Evolutionary conservation across 2,888 invertebrate species (phyloP).

Genomic region (Nomada fabriciana): DNA sequence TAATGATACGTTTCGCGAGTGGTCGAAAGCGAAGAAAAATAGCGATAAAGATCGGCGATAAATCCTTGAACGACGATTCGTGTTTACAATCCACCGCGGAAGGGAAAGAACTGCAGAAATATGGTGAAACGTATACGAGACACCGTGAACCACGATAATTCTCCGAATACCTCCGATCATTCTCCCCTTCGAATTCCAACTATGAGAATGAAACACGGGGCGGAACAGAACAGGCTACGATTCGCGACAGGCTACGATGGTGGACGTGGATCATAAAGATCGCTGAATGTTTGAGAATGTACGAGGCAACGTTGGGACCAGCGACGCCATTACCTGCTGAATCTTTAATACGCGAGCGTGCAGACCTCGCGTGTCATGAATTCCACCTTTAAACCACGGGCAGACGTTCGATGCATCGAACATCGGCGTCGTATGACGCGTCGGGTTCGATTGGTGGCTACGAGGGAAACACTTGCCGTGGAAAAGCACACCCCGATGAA

Average conservation of each 20-base stretch:
- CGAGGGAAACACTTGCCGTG: slow-evolving; percentile 18
- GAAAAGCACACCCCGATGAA: slow-evolving; percentile 37
- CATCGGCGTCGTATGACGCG: not conserved
- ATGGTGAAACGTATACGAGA: slow-evolving; percentile 4
- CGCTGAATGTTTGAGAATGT: slow-evolving; percentile 19
- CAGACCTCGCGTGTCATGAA: slow-evolving; percentile 35
- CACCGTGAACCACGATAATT: slow-evolving; percentile 2
- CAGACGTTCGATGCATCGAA: not conserved
- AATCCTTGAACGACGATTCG: slow-evolving; percentile 16
- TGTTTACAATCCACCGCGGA: not conserved
- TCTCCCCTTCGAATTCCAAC: slow-evolving; percentile 18
- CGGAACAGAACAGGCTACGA: not conserved
- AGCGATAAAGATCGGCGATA: not conserved
- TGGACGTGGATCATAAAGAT: slow-evolving; percentile 28
- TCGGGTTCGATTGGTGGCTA: not conserved
- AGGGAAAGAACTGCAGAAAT: not conserved
- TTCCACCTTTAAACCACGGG: slow-evolving; percentile 6
- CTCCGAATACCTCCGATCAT: slow-evolving; percentile 4
- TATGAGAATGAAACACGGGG: slow-evolving; percentile 14
- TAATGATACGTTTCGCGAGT: slow-evolving; percentile 25
- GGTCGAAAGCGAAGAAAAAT: not conserved
- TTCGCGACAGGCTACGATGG: not conserved
- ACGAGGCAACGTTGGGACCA: slow-evolving; percentile 10
- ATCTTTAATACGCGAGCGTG: slow-evolving; percentile 53
- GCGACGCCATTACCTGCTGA: slow-evolving; percentile 44